Conservation (phyloP, 2,888 invertebrate species). For the Monochamus alternatus region DNA sequence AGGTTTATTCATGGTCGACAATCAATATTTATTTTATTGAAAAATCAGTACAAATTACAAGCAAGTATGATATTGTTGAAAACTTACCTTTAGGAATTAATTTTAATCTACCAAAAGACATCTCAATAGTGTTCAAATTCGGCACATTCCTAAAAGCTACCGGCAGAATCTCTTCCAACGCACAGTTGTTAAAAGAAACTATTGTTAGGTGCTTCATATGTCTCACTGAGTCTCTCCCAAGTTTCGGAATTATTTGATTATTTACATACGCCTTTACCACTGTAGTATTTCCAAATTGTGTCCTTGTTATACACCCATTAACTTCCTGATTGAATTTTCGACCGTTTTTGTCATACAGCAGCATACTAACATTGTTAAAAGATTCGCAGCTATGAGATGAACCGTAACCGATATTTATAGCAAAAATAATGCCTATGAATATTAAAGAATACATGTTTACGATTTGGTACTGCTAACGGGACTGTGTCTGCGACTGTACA, state of each 20-base stretch:
- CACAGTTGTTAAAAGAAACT: constrained; percentile 46
- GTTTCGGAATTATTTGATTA: constrained; percentile 50
- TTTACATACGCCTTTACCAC: constrained; percentile 43
- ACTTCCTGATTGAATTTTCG: constrained; percentile 32
- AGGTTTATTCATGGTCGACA: too few relatives aligned
- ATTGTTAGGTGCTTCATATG: constrained; percentile 51
- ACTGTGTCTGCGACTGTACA: background rate
- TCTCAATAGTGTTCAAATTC: constrained; percentile 38
- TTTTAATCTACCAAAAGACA: constrained; percentile 43
- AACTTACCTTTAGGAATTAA: constrained; percentile 41
- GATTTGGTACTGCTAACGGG: background rate
- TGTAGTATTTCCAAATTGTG: constrained; percentile 41
- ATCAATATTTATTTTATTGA: too few relatives aligned
- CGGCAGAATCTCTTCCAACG: constrained; percentile 36
- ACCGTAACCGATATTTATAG: background rate
- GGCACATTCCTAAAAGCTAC: constrained; percentile 48
- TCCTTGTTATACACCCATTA: constrained; percentile 47
- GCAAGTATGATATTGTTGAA: too few relatives aligned
- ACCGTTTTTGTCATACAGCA: constrained; percentile 18
- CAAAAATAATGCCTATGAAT: background rate
- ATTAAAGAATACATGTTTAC: constrained; percentile 18
- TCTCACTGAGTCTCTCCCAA: constrained; percentile 48
- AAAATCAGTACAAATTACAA: too few relatives aligned
- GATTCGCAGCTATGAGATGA: constrained; percentile 26
- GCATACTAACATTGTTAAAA: constrained; percentile 28